Conservation (phyloP, 2,113 vertebrate species). For the Podiceps cristatus region DNA sequence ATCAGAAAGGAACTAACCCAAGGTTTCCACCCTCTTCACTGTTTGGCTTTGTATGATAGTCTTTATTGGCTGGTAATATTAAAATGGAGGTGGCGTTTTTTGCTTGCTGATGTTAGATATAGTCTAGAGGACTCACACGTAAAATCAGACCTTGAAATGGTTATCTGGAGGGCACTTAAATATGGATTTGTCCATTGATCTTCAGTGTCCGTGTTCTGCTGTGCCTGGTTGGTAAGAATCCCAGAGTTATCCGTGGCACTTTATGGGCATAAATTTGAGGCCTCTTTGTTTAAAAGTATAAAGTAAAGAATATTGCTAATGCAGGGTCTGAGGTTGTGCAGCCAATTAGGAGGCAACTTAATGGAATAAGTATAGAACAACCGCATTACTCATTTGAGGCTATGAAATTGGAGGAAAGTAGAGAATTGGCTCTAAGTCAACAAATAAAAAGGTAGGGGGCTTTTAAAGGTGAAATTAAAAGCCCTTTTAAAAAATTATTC, state of each 20-base stretch:
- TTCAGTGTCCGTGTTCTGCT: background rate
- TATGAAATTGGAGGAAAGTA: background rate
- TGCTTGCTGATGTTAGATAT: background rate
- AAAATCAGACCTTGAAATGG: background rate
- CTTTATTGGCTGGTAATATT: background rate
- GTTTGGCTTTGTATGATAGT: background rate
- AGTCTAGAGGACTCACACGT: background rate
- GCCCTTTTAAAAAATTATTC: background rate
- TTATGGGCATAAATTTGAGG: background rate
- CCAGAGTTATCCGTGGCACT: background rate
- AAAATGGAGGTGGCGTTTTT: background rate
- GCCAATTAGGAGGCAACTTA: background rate
- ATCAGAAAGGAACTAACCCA: background rate
- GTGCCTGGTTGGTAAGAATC: background rate
- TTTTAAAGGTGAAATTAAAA: slow-evolving; percentile 31
- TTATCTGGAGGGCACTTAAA: background rate
- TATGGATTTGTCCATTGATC: background rate
- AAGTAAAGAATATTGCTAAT: background rate
- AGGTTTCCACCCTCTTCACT: background rate
- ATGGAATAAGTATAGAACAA: background rate
- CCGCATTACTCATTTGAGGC: background rate
- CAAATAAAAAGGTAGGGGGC: background rate
- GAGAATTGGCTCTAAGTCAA: background rate
- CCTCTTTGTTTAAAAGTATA: background rate
- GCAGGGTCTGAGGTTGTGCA: background rate